A percentile compares a stretch with the other conserved stretches of the same genome.
Evolutionary conservation across 2,888 invertebrate genomes (phyloP).

Genomic region (Phragmatobia fuliginosa): DNA sequence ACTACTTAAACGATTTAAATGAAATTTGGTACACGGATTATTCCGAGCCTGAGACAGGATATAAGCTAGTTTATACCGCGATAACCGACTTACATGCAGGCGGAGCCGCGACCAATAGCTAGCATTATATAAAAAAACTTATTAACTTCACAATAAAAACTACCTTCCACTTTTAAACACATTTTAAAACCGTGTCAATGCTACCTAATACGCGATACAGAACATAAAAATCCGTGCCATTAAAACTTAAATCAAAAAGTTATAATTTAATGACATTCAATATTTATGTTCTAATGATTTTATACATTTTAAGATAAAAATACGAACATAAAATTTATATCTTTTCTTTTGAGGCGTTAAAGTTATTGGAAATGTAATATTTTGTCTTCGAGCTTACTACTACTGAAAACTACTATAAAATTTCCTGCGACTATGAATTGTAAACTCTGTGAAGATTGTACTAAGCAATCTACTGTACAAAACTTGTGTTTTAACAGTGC

Average conservation of each 20-base stretch:
- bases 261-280: not conserved
- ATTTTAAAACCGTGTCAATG: constrained; percentile 3
- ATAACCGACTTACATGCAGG: no score
- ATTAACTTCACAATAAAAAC: not conserved
- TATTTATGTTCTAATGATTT: not conserved
- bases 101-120: no score
- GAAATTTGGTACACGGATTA: no score
- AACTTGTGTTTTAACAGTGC: not conserved
- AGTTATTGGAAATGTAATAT: not conserved
- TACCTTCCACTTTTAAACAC: not conserved
- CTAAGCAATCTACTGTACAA: not conserved
- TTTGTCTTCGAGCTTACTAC: not conserved
- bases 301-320: not conserved
- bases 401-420: not conserved
- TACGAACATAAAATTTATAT: not conserved
- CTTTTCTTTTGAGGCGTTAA: not conserved
- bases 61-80: no score
- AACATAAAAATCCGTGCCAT: not conserved
- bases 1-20: no score
- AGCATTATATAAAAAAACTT: not conserved
- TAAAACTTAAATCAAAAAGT: not conserved
- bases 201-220: not conserved
- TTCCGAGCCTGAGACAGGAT: no score
- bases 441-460: not conserved
- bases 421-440: not conserved